Conservation (phyloP, 2,797 vertebrate species). For the Paguma larvata region DNA sequence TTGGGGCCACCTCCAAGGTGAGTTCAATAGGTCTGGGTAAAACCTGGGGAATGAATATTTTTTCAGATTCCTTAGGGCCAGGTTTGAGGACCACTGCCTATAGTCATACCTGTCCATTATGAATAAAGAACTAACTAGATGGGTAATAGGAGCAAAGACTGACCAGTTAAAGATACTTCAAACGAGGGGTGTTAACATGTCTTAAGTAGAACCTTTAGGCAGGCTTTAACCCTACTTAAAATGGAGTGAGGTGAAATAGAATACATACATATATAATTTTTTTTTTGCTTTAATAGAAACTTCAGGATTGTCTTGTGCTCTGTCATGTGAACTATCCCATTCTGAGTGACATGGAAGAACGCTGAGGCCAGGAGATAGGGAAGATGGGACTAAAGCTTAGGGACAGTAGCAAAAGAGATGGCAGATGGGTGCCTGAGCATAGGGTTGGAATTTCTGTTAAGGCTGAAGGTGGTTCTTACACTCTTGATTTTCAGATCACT, state of each 20-base stretch:
- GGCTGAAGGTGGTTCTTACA: not conserved
- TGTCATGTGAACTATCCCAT: not conserved
- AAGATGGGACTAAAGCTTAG: not conserved
- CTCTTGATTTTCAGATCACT: not conserved
- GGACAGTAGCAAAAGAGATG: not conserved
- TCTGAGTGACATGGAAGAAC: not conserved
- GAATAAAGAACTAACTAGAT: not conserved
- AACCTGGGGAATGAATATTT: not conserved
- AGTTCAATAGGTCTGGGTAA: not conserved
- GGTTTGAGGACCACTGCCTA: not conserved
- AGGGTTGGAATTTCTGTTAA: not conserved
- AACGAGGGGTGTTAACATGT: not conserved
- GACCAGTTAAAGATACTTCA: not conserved
- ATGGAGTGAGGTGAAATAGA: not conserved
- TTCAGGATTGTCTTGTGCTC: not conserved
- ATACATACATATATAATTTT: not conserved
- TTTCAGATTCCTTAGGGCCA: not conserved
- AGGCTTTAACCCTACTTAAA: conserved; percentile 6
- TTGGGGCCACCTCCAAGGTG: not conserved
- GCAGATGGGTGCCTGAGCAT: not conserved
- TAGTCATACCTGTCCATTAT: not conserved
- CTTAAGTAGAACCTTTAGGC: not conserved
- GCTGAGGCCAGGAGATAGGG: not conserved
- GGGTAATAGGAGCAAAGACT: not conserved
- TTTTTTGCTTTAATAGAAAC: not conserved